Conservation (phyloP, 2,113 vertebrate species). For the Paramisgurnus dabryanus region DNA sequence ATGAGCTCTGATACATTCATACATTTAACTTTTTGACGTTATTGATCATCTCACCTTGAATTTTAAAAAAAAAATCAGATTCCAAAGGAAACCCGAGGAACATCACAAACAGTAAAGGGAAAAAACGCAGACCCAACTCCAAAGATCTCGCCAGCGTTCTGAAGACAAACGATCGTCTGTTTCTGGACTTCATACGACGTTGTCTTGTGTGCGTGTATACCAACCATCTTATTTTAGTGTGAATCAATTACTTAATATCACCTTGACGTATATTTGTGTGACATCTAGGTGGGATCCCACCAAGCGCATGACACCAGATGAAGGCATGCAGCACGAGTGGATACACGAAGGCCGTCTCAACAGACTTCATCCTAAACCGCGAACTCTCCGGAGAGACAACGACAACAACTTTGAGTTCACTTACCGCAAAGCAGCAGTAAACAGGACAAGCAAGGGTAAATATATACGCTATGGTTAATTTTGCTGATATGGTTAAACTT, state of each 20-base stretch:
- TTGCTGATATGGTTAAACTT: neutral
- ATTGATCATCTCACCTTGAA: neutral
- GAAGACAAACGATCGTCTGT: conserved; percentile 82
- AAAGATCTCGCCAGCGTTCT: conserved; percentile 83
- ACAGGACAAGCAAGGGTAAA: conserved; percentile 61
- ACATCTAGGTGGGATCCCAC: conserved; percentile 86
- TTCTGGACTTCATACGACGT: conserved; percentile 87
- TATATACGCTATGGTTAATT: neutral
- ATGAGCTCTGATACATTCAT: neutral
- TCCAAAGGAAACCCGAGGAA: conserved; percentile 88
- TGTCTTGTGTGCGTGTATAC: conserved; percentile 78
- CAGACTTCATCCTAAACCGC: conserved; percentile 69
- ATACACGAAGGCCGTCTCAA: conserved; percentile 81
- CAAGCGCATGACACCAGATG: conserved; percentile 87
- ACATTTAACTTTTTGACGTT: neutral
- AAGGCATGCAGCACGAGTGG: conserved; percentile 87
- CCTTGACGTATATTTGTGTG: neutral
- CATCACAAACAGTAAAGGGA: conserved; percentile 87
- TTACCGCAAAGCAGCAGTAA: conserved; percentile 56
- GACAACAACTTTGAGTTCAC: conserved; percentile 67
- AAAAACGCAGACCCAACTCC: conserved; percentile 82
- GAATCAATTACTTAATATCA: neutral
- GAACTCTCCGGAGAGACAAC: conserved; percentile 67
- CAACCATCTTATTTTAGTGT: neutral
- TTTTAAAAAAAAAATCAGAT: no score